These are phyloP conservation scores for Clitarchus hookeri DNA, from an alignment of 2,888 invertebrate genomes.

Conservation along the genomic window DNA sequence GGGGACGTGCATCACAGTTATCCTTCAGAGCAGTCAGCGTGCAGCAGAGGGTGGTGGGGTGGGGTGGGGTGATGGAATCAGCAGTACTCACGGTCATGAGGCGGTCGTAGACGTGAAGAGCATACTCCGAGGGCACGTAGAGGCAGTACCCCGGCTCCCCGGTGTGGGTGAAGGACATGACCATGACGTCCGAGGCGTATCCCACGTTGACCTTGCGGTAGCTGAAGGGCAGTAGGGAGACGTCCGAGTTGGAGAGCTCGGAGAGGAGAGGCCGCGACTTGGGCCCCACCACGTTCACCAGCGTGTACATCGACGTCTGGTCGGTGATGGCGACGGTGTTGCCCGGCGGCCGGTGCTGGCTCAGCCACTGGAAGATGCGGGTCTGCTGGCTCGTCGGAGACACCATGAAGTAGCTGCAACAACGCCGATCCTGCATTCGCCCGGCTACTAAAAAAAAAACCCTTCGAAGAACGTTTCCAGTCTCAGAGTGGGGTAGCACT, in stretches of 20 bases:
- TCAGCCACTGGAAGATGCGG: constrained; percentile 71
- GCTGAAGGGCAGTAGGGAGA: constrained; percentile 66
- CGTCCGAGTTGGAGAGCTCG: constrained; percentile 66
- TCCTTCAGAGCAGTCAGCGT: no score
- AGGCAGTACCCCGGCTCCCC: constrained; percentile 73
- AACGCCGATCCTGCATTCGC: neutral
- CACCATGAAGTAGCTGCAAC: constrained; percentile 71
- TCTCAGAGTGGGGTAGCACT: no score
- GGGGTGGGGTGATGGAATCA: no score
- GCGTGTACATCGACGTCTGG: constrained; percentile 74
- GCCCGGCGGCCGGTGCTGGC: constrained; percentile 63
- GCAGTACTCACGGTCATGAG: constrained; percentile 60
- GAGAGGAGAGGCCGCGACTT: constrained; percentile 67
- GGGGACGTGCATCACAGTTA: no score
- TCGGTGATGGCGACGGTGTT: constrained; percentile 67
- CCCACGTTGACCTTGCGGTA: constrained; percentile 69
- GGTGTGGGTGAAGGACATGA: constrained; percentile 72
- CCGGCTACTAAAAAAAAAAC: constrained; percentile 19
- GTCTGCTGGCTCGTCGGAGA: constrained; percentile 79
- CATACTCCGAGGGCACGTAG: constrained; percentile 73
- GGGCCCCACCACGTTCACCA: constrained; percentile 72
- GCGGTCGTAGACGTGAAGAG: constrained; percentile 72
- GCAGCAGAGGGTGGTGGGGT: no score
- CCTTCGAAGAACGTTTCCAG: no score
- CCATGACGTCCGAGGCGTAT: constrained; percentile 70